Evolutionary conservation across 2,888 invertebrate species (phyloP), one percentile per base, ranked within the genome.

Genomic region (Neoscelio sp.): DNA sequence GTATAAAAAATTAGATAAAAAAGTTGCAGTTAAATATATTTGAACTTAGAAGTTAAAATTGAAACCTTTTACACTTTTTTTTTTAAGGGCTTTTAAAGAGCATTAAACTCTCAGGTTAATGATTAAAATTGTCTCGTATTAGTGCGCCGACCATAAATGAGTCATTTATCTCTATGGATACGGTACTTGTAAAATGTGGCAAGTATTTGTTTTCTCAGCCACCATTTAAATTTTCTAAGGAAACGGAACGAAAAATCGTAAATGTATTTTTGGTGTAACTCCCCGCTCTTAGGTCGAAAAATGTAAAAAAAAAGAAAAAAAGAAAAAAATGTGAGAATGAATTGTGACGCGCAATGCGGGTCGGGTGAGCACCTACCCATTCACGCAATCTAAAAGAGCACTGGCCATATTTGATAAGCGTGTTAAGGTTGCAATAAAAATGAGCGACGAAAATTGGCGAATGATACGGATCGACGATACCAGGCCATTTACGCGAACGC

Each of bases 321-420:
- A 40, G 10, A 26, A 13, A 65, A 13, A 78, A 15, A 28, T 15
- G 28, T 38, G 17, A 28, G 40, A 46, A 50, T 64, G 42, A 40
- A 26, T 62, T 56, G 50, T 44, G 30, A 50, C 65, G 77, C 73
- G 80, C 78, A 83, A 84, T 86, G 84, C 87, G 89, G 77, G 87
- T 89, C 87, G 89, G 78, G 89, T 89, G 89, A 87, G 89, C 89
- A 89, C 88, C 89, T 88, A 82, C 85, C 86, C 85, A 84, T 81
- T 80, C 80, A 80, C 78, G 71, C 73, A 68, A 23, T 23, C 23
- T 44, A 56, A 40, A 30, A 40, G 48, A 64, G 50, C 54, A 65
- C 38, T 78, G 68, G 42, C 62, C 38, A 40, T 5, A 15, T 23
- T 26, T 46, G 46, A 7, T n/a, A 33, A 33, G n/a, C n/a, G n/a